A percentile compares a stretch with the other conserved stretches of the same genome.
Evolutionary conservation across 64 coral and sea anemone species (phyloP).

Genomic region (Montipora cactus): DNA sequence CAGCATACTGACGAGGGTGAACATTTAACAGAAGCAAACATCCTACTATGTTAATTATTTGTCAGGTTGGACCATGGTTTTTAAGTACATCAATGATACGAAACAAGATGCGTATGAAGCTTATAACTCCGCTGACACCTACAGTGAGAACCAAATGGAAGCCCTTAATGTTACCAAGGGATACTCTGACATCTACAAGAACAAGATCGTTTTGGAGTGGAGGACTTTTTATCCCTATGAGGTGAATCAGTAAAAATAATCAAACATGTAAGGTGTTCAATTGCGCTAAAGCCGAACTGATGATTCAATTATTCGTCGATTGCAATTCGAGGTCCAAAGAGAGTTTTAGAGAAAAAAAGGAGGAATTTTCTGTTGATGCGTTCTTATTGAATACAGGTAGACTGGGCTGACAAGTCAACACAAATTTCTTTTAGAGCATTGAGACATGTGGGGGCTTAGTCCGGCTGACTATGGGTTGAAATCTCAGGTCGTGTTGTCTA

Average conservation of each 20-base stretch:
- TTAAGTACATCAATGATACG: conserved; percentile 8
- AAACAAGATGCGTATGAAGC: neutral
- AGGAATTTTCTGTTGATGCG: too few species aligned
- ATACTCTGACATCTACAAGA: conserved; percentile 18
- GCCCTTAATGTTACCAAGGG: conserved; percentile 9
- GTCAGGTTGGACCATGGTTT: conserved; percentile 57
- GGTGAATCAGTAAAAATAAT: neutral
- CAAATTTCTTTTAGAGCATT: too few species aligned
- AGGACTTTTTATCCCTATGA: neutral
- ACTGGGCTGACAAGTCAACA: too few species aligned
- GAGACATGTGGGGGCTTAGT: too few species aligned
- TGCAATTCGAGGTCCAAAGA: too few species aligned
- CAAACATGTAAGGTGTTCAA: neutral
- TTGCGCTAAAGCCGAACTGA: neutral
- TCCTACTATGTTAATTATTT: neutral
- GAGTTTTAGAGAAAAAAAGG: too few species aligned
- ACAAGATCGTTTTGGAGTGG: conserved; percentile 39
- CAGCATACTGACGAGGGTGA: neutral
- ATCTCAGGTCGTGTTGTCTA: too few species aligned
- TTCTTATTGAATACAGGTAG: too few species aligned
- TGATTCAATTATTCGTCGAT: too few species aligned
- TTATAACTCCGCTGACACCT: neutral
- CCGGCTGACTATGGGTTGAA: too few species aligned
- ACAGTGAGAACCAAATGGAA: neutral
- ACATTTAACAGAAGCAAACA: too few species aligned